These are phyloP conservation scores for Orchestia grillus DNA, from an alignment of 1,140 invertebrate genomes.

Conservation along the genomic window DNA sequence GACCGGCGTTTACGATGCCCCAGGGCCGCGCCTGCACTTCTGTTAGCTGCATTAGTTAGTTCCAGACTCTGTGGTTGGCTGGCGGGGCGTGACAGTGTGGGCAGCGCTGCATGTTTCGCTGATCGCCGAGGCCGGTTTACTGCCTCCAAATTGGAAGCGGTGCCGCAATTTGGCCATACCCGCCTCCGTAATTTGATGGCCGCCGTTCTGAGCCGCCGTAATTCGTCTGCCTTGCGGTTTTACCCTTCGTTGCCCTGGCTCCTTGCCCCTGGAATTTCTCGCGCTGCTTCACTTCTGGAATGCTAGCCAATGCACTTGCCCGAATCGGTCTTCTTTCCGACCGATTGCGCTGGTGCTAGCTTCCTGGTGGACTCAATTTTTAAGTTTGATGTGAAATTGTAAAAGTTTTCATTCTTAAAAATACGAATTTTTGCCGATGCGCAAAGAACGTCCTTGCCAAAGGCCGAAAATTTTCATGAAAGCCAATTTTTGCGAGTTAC, in stretches of 20 bases:
- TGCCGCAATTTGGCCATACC: conserved; percentile 26
- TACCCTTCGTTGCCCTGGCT: neutral
- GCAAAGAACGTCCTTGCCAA: neutral
- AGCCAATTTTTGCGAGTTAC: neutral
- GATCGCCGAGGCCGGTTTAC: neutral
- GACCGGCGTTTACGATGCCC: neutral
- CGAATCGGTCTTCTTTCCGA: neutral
- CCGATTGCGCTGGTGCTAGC: neutral
- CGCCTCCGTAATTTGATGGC: conserved; percentile 52
- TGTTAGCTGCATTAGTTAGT: neutral
- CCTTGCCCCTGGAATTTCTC: conserved; percentile 52
- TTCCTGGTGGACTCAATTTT: neutral
- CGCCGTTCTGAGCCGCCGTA: neutral
- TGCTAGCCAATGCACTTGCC: conserved; percentile 42
- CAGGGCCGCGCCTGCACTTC: neutral
- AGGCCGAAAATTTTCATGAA: neutral
- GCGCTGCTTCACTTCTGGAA: conserved; percentile 52
- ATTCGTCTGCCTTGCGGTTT: neutral
- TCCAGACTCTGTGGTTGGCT: neutral
- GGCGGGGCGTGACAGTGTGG: neutral
- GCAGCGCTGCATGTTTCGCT: neutral
- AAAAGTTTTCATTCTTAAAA: neutral
- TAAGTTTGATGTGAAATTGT: neutral
- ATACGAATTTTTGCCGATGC: neutral
- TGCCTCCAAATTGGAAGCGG: conserved; percentile 10